Base-by-base conservation (phyloP, 2,797 vertebrate genomes). In the Hephaestus fuliginosus region DNA sequence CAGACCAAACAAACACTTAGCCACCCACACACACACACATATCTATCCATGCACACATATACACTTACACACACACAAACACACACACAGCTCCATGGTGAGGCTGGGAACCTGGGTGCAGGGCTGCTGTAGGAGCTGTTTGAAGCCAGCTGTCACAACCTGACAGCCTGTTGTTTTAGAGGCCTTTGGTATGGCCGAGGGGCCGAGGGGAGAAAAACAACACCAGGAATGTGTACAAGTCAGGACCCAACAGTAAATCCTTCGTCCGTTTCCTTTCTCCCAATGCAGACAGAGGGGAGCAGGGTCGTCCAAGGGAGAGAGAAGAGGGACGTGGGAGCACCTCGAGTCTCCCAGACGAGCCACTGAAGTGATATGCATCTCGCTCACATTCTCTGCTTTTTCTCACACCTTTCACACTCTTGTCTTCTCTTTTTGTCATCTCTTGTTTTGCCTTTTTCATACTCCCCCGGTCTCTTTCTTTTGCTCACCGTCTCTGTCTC, bases 141-240 rank as follows among this genome's bases (percentile, higher is more conserved):
- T 96, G 96, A 96, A 96, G 96, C 95, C 96, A 96, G 96, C 96
- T 96, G 96, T 96, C 95, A 95, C 95, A 96, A 95, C 95, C 95
- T 96, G 95, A 95, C 95, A 95, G 94, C 90, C 96, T 96, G 96
- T 96, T 96, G 96, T 96, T 96, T 95, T 95, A 96, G 96, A 95
- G 96, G 95, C 95, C 95, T 95, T 95, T 93, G 94, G 95, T 95
- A 95, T 95, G 95, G 95, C 94, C 89, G 55, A 95, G 94, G 95
- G 95, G 95, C 93, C 89, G 90, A 92, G 90, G 94, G 93, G 93
- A 95, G 93, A 94, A 95, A 95, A 96, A 95, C 95, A 96, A 93
- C 95, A 95, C 95, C 91, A 96, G 96, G 96, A 96, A 96, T 96
- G 95, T 95, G 95, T 95, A 95, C 96, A 96, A 96, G 96, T 96